A percentile compares a stretch with the other conserved stretches of the same genome.
These are phyloP conservation scores for Alosa alosa DNA, from an alignment of 2,113 vertebrate genomes.

Conservation along the genomic window DNA sequence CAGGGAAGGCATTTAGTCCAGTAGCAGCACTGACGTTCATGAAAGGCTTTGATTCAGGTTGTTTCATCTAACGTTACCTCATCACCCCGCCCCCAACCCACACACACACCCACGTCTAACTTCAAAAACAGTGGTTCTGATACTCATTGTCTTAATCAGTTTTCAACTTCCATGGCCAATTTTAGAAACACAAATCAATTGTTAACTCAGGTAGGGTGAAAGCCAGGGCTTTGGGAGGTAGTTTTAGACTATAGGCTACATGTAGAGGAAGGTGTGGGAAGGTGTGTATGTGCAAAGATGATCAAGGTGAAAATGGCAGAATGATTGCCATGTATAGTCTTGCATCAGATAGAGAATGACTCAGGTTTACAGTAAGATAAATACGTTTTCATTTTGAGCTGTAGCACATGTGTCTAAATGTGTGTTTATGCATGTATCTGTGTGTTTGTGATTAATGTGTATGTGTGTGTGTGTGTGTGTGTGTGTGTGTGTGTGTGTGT, in stretches of 20 bases:
- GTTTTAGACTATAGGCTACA: background rate
- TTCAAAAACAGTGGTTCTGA: constrained; percentile 13
- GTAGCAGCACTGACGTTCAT: constrained; percentile 64
- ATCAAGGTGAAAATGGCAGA: too few species aligned
- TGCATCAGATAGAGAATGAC: too few species aligned
- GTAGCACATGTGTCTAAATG: too few species aligned
- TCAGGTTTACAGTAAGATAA: too few species aligned
- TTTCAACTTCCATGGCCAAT: background rate
- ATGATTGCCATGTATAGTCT: too few species aligned
- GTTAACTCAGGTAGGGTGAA: background rate
- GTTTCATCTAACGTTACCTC: constrained; percentile 50
- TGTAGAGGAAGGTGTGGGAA: too few species aligned
- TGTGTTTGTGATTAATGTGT: too few species aligned
- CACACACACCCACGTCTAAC: constrained; percentile 34
- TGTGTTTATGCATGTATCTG: too few species aligned
- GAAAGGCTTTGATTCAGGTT: constrained; percentile 72
- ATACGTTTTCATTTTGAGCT: too few species aligned
- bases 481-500: background rate
- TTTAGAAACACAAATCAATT: background rate
- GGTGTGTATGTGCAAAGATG: too few species aligned
- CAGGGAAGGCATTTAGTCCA: constrained; percentile 36
- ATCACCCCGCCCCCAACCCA: background rate
- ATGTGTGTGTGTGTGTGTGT: background rate
- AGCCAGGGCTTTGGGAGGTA: too few species aligned
- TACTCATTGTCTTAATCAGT: background rate